These are phyloP conservation scores for Agrotis segetum DNA, from an alignment of 2,888 invertebrate genomes.

Conservation along the genomic window DNA sequence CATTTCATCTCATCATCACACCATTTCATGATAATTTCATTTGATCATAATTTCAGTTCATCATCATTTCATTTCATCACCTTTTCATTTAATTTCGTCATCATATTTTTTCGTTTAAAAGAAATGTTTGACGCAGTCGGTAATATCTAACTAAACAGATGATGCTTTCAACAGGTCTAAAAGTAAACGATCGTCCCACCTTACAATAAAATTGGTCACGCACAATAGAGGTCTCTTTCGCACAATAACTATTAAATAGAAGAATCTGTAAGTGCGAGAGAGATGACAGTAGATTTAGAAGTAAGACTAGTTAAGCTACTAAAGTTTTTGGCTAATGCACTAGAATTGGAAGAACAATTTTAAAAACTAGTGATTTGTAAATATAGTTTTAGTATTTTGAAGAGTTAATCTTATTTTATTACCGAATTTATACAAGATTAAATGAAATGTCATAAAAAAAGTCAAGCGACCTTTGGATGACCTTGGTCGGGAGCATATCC, in stretches of 20 bases:
- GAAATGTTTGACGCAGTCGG: no score
- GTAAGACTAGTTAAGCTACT: slow-evolving; percentile 27
- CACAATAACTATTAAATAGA: slow-evolving; percentile 40
- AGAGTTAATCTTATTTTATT: background rate
- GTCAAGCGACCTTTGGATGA: no score
- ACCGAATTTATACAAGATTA: no score
- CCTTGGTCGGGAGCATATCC: no score
- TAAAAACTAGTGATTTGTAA: slow-evolving; percentile 47
- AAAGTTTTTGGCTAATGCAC: slow-evolving; percentile 38
- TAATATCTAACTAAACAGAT: no score
- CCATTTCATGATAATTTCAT: no score
- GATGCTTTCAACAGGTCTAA: background rate
- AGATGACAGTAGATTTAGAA: slow-evolving; percentile 42
- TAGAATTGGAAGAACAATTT: slow-evolving; percentile 48
- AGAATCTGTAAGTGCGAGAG: slow-evolving; percentile 46
- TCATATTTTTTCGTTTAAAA: no score
- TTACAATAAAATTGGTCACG: slow-evolving; percentile 50
- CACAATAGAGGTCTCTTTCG: slow-evolving; percentile 29
- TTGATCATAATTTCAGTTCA: no score
- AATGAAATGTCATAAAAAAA: no score
- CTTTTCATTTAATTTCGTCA: no score
- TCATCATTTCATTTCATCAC: no score
- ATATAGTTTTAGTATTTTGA: slow-evolving; percentile 37
- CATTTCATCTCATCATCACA: no score
- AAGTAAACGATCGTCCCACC: slow-evolving; percentile 25